Evolutionary conservation across 2,113 vertebrate genomes (phyloP).

Genomic region (Triplophysa siluroides): DNA sequence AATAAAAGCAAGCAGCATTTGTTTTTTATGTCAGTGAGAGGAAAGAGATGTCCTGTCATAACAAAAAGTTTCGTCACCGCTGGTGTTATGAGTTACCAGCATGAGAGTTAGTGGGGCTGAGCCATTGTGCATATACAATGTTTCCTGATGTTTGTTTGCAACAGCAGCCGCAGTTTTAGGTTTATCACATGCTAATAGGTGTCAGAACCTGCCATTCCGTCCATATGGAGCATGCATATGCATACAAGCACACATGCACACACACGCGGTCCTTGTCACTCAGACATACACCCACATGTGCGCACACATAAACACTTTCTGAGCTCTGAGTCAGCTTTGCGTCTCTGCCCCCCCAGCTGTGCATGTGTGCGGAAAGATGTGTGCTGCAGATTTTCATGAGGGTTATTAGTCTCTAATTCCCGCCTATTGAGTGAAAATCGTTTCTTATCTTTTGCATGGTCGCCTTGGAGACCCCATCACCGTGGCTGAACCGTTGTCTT

Average conservation of each 20-base stretch:
- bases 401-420: conserved; percentile 70
- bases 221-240: neutral
- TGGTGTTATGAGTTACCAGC: neutral
- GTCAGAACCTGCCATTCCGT: conserved; percentile 30
- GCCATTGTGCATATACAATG: neutral
- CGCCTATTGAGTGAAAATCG: conserved; percentile 65
- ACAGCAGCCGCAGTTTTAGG: neutral
- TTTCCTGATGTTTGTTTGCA: conserved; percentile 14
- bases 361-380: conserved; percentile 49
- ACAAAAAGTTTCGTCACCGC: neutral
- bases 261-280: neutral
- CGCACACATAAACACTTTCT: neutral
- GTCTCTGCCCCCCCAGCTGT: conserved; percentile 15
- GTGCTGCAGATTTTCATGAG: conserved; percentile 56
- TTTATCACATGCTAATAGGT: neutral
- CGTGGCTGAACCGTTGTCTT: conserved; percentile 49
- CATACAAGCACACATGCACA: conserved; percentile 1
- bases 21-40: neutral
- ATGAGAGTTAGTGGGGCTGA: neutral
- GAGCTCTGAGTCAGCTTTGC: conserved; percentile 19
- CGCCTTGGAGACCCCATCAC: conserved; percentile 51
- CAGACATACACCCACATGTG: neutral
- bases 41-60: neutral
- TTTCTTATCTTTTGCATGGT: conserved; percentile 59
- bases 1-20: neutral